Evolutionary conservation across 2,113 vertebrate species (phyloP).

Genomic region (Cebus imitator): DNA sequence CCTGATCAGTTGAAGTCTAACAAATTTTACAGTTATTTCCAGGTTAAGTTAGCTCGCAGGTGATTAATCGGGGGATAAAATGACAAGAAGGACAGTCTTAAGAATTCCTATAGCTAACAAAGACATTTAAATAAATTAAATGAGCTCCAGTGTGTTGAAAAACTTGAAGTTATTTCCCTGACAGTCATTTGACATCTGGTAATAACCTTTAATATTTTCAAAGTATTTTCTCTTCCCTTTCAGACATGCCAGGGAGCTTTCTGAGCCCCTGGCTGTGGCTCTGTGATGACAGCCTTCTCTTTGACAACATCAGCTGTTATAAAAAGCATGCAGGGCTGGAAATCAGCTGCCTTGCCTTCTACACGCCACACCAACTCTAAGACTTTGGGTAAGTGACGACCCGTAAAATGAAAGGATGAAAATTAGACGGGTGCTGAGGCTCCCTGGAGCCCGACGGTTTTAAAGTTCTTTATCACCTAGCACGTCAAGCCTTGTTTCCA

Average conservation of each 20-base stretch:
- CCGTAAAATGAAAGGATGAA: background rate
- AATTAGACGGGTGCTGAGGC: background rate
- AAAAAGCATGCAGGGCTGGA: background rate
- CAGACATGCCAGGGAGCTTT: conserved; percentile 68
- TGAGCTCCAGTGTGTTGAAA: conserved; percentile 71
- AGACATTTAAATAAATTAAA: conserved; percentile 51
- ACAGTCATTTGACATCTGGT: conserved; percentile 69
- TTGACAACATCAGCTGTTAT: conserved; percentile 9
- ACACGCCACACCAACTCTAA: background rate
- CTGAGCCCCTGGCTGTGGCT: conserved; percentile 46
- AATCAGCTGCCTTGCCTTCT: background rate
- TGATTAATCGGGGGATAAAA: conserved; percentile 75
- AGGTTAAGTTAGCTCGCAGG: conserved; percentile 57
- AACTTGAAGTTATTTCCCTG: conserved; percentile 72
- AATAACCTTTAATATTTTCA: conserved; percentile 69
- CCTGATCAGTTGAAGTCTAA: conserved; percentile 76
- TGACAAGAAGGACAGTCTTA: conserved; percentile 63
- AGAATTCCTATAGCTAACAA: conserved; percentile 67
- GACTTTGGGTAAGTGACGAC: background rate
- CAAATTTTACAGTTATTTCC: conserved; percentile 75
- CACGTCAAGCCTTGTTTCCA: background rate
- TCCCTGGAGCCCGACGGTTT: background rate
- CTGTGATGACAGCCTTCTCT: background rate
- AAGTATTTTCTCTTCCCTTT: conserved; percentile 65
- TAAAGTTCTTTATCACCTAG: background rate